Base-by-base conservation (phyloP, 1,140 invertebrate genomes). In the Conus betulinus region DNA sequence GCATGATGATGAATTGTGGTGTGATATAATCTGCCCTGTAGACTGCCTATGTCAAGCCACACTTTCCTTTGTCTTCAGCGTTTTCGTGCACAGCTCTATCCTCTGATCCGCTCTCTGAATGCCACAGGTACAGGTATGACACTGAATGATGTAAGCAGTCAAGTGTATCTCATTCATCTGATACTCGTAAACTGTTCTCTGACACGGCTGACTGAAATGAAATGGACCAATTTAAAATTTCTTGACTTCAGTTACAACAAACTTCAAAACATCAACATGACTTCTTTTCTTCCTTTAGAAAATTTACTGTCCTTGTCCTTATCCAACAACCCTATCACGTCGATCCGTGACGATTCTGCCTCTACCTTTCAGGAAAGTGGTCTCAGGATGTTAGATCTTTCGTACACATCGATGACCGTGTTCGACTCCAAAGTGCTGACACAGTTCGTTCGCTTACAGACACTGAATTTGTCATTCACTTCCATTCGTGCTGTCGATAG, bases 1-100 rank as follows among this genome's bases (percentile, higher is more conserved):
- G 39, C 84, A 71, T 39, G 84, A 85, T 57, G 84, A 85, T 55
- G 84, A 85, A 60, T 17, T n/a, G 25, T 71, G 55, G 11, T 85
- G 84, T 67, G n/a, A 85, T 51, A 13, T 85, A 5, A 27, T 7
- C 0, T 85, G 84, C 67, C 84, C 84, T 20, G 39, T 7, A 39
- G n/a, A 20, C 11, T 85, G 84, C 15, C 39, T 8, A 20, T 85
- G 84, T 85, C 57, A 85, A 17, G 84, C 60, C 15, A 3, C 11
- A 1, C 25, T 60, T n/a, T 39, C 51, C n/a, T 71, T 1, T 85
- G 84, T 17, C 39, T 55, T 39, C 55, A 25, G 6, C 55, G 0
- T 27, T 85, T 85, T 23, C 20, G 60, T 39, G 0, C 15, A 5
- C 17, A 27, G n/a, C 39, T 60, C 3, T 39, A 39, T 27, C 55